Evolutionary conservation across 2,113 vertebrate species (phyloP), one percentile per base, ranked within the genome.

Genomic region (Polypterus bichir): DNA sequence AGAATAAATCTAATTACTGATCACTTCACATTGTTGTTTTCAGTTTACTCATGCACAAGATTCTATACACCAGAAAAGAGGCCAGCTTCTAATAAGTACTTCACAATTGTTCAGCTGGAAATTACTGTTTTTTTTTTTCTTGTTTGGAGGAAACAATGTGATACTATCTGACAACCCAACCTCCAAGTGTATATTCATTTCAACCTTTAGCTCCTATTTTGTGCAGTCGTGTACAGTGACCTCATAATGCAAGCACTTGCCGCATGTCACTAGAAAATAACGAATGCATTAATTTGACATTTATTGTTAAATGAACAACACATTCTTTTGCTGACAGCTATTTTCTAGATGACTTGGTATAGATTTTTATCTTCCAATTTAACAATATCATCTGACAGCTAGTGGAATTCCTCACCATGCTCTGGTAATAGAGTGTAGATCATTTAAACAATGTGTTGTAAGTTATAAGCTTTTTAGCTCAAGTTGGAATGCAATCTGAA

Each of bases 301-400:
- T 27, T 55, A 55, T 55, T 55, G 54, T 10, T 55, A 55, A 55
- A 55, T 55, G 54, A 55, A 55, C 54, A 55, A 55, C 54, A 55
- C 54, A 8, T 55, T 55, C 3, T 3, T 55, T 45, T 44, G 56
- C 56, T 45, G 5, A 58, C 5, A 58, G 44, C 56, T 58, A 45
- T 58, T 58, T 58, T 58, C 56, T 44, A 58, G 56, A 58, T 58
- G 56, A 58, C 56, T 45, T 58, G 56, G 9, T 58, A 45, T 7
- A 44, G 44, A 7, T 58, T 58, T 58, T 58, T 44, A 45, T 58
- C 9, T 58, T 45, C 51, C 10, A 58, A 44, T 58, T 58, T 27
- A 45, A n/a, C 56, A 58, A 45, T 45, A n/a, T 44, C n/a, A 58
- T 58, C 44, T 58, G 56, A 58, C 56, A 58, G 11, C 56, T 7